Evolutionary conservation across 2,888 invertebrate species (phyloP), one percentile per base, ranked within the genome.

Genomic region (Stegana nigrithorax): DNA sequence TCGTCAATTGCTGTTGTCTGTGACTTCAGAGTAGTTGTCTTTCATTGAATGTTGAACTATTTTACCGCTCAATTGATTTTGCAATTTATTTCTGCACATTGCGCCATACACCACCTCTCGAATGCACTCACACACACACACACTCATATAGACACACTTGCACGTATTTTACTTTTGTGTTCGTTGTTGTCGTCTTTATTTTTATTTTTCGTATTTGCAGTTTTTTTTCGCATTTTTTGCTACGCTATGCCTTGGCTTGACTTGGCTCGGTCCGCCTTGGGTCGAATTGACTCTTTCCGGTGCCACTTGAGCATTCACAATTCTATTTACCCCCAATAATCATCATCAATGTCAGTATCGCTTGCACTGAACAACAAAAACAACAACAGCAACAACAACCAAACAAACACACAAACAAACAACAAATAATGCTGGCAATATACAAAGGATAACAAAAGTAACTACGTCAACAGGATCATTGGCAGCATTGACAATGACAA

Each of bases 61-160:
- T 81, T 82, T 80, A 78, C 75, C 75, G 77, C 80, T 80, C 82
- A 82, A 82, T 82, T 82, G 81, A 82, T 77, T 82, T 81, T 75
- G 73, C 73, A 78, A 81, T 81, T 82, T 81, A 80, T 81, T 77
- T 73, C 70, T 71, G 72, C 74, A 71, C 80, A 78, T 78, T 78
- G 75, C 71, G 67, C 66, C 21, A 25, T 17, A 53, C 42, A 27
- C 45, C n/a, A n/a, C n/a, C n/a, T n/a, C n/a, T n/a, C n/a, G n/a
- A n/a, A n/a, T n/a, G 27, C 17, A 45, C 58, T 61, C 64, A 26
- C 45, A 55, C 47, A 62, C 61, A 61, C 59, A 59, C 53, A 56
- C 17, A 63, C 5, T 62, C 58, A 65, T 51, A 55, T 42, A 59
- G 50, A 58, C 47, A 66, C 59, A 21, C 32, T 19, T 27, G 21